A percentile compares a stretch with the other conserved stretches of the same genome.
Conservation (phyloP, 2,888 invertebrate genomes). For the Icerya purchasi region DNA sequence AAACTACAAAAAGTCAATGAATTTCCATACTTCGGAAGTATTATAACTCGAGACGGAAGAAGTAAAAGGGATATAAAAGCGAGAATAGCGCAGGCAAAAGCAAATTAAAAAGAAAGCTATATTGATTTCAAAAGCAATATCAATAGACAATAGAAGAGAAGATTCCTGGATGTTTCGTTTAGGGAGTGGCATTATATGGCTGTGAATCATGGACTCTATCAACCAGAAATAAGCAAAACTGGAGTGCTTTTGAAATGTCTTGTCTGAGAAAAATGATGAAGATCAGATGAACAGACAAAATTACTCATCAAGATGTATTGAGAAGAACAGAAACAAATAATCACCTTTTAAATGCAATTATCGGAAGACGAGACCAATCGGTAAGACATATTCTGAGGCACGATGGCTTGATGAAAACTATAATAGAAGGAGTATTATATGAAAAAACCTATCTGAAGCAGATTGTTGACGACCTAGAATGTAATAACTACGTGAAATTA, state of each 20-base stretch:
- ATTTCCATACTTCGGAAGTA: neutral
- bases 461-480: neutral
- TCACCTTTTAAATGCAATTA: neutral
- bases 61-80: neutral
- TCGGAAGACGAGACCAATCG: neutral
- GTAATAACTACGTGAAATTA: neutral
- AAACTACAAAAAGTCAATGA: neutral
- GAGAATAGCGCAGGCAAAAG: neutral
- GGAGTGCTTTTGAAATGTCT: neutral
- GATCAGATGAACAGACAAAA: neutral
- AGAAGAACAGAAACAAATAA: neutral
- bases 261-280: neutral
- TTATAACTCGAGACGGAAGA: neutral
- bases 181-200: neutral
- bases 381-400: neutral
- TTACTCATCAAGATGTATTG: neutral
- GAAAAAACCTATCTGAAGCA: neutral
- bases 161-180: neutral
- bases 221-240: neutral
- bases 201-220: neutral
- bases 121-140: neutral
- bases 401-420: neutral
- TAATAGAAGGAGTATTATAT: neutral
- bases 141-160: neutral
- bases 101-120: neutral